These are phyloP conservation scores for Tribolium castaneum DNA, from an alignment of 1,140 invertebrate genomes.

Conservation along the genomic window DNA sequence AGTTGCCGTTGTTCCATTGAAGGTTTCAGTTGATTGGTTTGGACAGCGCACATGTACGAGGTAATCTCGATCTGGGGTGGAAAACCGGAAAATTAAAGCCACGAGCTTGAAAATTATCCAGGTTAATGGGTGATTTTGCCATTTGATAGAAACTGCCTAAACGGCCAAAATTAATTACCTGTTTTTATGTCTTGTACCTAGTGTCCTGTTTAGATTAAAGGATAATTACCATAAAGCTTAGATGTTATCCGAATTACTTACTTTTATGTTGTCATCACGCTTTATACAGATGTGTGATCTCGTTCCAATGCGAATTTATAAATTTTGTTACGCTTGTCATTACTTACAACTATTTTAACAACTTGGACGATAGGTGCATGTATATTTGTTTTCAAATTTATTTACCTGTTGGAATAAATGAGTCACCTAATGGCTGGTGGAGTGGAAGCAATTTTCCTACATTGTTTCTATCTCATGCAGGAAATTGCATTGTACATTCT, in stretches of 20 bases:
- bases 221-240: neutral
- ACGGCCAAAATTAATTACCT: conserved; percentile 1
- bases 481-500: neutral
- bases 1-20: neutral
- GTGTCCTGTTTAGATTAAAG: neutral
- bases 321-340: neutral
- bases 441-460: neutral
- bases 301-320: conserved; percentile 23
- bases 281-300: conserved; percentile 8
- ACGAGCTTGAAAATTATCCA: conserved; percentile 21
- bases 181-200: neutral
- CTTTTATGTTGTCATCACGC: neutral
- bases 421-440: neutral
- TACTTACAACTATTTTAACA: neutral
- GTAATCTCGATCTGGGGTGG: neutral
- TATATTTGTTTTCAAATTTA: conserved; percentile 1
- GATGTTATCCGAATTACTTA: conserved; percentile 7
- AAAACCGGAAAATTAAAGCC: conserved; percentile 21
- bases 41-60: neutral
- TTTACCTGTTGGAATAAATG: conserved; percentile 6
- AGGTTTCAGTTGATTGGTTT: conserved; percentile 17
- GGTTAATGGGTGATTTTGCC: conserved; percentile 20
- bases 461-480: neutral
- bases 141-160: neutral
- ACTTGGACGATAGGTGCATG: neutral